Base-by-base conservation (phyloP, 2,888 invertebrate species). In the Heteromurus nitidus region DNA sequence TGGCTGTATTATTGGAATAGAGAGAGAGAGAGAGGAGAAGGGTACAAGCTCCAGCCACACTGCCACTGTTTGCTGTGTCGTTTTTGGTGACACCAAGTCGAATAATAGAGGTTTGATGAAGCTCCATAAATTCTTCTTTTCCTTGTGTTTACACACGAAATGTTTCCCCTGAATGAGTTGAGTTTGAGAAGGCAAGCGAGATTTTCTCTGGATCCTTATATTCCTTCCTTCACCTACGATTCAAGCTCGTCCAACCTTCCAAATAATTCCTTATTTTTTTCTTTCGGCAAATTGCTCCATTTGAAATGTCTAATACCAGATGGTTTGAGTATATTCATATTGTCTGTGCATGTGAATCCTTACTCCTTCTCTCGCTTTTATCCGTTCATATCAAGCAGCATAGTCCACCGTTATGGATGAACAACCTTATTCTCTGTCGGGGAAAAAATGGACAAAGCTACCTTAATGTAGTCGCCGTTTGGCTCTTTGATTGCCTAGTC, bases 51-150 rank as follows among this genome's bases (percentile, higher is more conserved):
- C 30, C 30, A 73, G 24, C 13, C 9, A 36, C 44, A 9, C 2
- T n/a, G 44, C 44, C n/a, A n/a, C 20, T 53, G 13, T 74, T 31
- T 62, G 60, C 11, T 30, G 18, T 53, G 55, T 28, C 13, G 20
- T 60, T 22, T 58, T 47, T 69, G 73, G 44, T 73, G 65, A 69
- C 69, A 79, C 64, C 31, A 79, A 62, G 69, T 53, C 72, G 80
- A 82, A 82, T 80, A 82, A 80, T 80, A 82, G 80, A 60, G 75
- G 79, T 82, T 82, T 82, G 82, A 82, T 82, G 82, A 82, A 80
- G 58, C 75, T 44, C 75, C 79, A 82, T 82, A 82, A 82, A 82
- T 82, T 80, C 67, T 60, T 72, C 53, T 62, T 68, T 28, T 16
- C 26, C 44, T 30, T 31, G 44, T 72, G 44, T 80, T 72, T 80